Percentiles rank a stretch among this genome's conserved stretches.
Conservation (phyloP, 2,113 vertebrate species). For the Uria lomvia region DNA sequence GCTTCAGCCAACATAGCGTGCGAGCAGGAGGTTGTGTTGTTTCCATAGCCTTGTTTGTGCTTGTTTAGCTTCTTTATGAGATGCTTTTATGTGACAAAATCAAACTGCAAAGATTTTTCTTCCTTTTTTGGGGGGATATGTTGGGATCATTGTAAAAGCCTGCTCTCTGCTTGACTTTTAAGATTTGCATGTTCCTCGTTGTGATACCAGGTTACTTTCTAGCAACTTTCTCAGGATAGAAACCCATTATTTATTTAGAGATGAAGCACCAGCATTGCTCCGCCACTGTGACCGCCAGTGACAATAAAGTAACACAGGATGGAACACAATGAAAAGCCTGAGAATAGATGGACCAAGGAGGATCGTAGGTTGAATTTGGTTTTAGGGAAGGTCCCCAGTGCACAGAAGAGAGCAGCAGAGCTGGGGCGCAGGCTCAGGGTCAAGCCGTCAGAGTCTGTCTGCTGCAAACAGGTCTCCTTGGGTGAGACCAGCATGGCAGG, state of each 20-base stretch:
- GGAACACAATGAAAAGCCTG: neutral
- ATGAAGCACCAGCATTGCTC: neutral
- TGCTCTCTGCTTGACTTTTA: neutral
- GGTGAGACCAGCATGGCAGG: fast-evolving
- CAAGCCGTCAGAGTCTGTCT: neutral
- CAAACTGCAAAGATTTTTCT: neutral
- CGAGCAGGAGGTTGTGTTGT: neutral
- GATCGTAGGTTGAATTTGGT: neutral
- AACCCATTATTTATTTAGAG: constrained; percentile 30
- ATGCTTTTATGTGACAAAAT: neutral
- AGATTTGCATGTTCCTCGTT: neutral
- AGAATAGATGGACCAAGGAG: neutral
- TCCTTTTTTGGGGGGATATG: neutral
- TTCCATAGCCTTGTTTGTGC: neutral
- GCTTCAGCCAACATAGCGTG: neutral
- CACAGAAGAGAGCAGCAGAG: neutral
- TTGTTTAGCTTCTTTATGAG: neutral
- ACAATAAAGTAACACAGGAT: neutral
- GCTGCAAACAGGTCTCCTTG: neutral
- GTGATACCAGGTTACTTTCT: neutral
- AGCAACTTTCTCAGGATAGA: neutral
- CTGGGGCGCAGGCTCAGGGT: neutral
- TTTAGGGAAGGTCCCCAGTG: neutral
- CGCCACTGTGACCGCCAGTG: neutral
- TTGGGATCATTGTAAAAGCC: neutral